Conservation (phyloP, 2,888 invertebrate species). For the Drosophila limbata region DNA sequence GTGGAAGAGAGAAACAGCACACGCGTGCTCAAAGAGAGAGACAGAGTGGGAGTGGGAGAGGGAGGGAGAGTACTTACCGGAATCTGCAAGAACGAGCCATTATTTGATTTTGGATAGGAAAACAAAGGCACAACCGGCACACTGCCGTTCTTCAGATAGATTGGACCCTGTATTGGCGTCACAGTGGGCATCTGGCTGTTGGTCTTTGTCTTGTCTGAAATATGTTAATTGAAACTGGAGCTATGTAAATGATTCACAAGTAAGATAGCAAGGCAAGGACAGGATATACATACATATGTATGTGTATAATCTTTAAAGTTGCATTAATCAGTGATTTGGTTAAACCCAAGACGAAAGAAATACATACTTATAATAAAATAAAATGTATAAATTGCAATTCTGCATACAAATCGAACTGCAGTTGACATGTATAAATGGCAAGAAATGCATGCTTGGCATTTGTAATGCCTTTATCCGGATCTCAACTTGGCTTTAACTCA, state of each 20-base stretch:
- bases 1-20: constrained; percentile 14
- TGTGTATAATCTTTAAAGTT: constrained; percentile 16
- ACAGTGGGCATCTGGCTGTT: constrained; percentile 87
- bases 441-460: constrained; percentile 61
- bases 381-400: constrained; percentile 59
- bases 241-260: constrained; percentile 51
- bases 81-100: constrained; percentile 95
- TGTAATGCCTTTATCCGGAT: constrained; percentile 60
- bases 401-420: constrained; percentile 71
- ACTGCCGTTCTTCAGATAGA: constrained; percentile 92
- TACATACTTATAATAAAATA: constrained; percentile 24
- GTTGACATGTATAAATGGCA: constrained; percentile 62
- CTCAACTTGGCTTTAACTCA: constrained; percentile 12
- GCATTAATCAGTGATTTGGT: constrained; percentile 26
- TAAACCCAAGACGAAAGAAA: constrained; percentile 58
- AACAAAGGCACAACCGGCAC: constrained; percentile 95
- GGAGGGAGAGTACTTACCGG: constrained; percentile 89
- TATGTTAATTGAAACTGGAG: constrained; percentile 16
- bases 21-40: not conserved
- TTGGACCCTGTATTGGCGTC: constrained; percentile 95
- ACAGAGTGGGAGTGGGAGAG: not conserved
- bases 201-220: constrained; percentile 56
- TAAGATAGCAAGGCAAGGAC: constrained; percentile 18
- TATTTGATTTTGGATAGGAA: constrained; percentile 93
- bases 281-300: not conserved